phyloP scores from a whole-genome alignment of 2,797 vertebrate species.

The Nannoperca australis region DNA sequence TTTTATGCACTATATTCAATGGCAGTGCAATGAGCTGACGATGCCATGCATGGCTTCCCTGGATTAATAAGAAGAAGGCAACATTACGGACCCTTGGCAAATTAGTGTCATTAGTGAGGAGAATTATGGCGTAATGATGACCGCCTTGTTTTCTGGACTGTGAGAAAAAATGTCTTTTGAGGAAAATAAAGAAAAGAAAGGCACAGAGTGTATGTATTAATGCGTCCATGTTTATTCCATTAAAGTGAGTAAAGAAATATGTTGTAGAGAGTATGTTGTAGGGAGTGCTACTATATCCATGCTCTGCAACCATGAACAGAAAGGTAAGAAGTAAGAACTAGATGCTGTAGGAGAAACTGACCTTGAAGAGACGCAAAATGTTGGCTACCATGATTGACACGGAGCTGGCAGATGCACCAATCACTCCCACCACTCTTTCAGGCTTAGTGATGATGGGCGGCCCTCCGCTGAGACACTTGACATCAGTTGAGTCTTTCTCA shows the following conservation, averaged over 20 bases:
- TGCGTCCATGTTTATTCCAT: slow-evolving; percentile 10
- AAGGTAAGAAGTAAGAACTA: slow-evolving; percentile 26
- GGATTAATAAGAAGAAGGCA: slow-evolving; percentile 70
- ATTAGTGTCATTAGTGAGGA: slow-evolving; percentile 71
- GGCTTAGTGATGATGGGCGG: slow-evolving; percentile 97
- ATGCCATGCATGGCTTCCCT: slow-evolving; percentile 66
- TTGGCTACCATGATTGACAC: slow-evolving; percentile 99
- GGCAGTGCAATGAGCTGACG: slow-evolving; percentile 30
- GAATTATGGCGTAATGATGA: slow-evolving; percentile 60
- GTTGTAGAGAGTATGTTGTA: too few relatives aligned
- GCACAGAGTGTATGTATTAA: not conserved
- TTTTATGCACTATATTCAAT: slow-evolving; percentile 34
- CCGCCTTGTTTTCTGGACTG: slow-evolving; percentile 51
- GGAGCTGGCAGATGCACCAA: slow-evolving; percentile 95
- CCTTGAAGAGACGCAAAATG: slow-evolving; percentile 97
- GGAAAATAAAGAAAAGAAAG: slow-evolving; percentile 23
- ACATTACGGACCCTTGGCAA: slow-evolving; percentile 58
- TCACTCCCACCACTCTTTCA: slow-evolving; percentile 94
- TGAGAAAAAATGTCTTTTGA: slow-evolving; percentile 15
- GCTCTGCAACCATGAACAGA: slow-evolving; percentile 12
- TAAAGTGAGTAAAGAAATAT: not conserved
- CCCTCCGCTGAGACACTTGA: slow-evolving; percentile 93
- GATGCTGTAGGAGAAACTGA: slow-evolving; percentile 68
- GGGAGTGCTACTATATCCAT: not conserved
- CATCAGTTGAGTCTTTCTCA: slow-evolving; percentile 95